These are phyloP conservation scores for Bombus confusus DNA, from an alignment of 1,140 invertebrate species.

Conservation along the genomic window DNA sequence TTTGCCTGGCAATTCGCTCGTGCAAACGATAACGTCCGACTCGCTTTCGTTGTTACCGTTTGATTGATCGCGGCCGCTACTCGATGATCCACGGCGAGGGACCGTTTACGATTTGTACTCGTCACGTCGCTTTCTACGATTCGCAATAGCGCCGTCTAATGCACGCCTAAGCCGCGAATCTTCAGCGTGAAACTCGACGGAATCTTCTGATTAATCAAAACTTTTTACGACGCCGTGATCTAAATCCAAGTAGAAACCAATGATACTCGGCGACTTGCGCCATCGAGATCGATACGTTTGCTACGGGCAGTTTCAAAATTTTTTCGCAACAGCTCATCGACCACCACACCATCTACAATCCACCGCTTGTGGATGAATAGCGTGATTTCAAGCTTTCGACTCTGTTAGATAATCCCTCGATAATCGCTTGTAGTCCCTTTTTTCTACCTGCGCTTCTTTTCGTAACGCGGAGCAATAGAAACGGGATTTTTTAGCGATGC, in stretches of 20 bases:
- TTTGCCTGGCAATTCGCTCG: not conserved
- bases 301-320: constrained; percentile 3
- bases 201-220: constrained; percentile 36
- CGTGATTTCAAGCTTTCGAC: too few species aligned
- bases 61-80: constrained; percentile 27
- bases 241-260: constrained; percentile 7
- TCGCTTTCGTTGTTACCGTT: constrained; percentile 33
- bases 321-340: constrained; percentile 1
- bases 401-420: not conserved
- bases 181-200: not conserved
- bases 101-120: constrained; percentile 36
- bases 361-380: not conserved
- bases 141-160: constrained; percentile 25
- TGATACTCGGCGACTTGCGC: not conserved
- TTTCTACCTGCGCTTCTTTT: too few species aligned
- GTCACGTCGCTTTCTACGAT: constrained; percentile 29
- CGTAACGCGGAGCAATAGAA: too few species aligned
- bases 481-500: too few species aligned
- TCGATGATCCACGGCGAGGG: constrained; percentile 28
- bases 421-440: not conserved
- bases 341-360: not conserved
- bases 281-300: constrained; percentile 5
- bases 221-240: constrained; percentile 11
- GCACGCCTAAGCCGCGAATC: not conserved
- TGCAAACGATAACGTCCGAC: not conserved